Evolutionary conservation across 2,797 vertebrate genomes (phyloP).

Genomic region (Astyanax mexicanus): DNA sequence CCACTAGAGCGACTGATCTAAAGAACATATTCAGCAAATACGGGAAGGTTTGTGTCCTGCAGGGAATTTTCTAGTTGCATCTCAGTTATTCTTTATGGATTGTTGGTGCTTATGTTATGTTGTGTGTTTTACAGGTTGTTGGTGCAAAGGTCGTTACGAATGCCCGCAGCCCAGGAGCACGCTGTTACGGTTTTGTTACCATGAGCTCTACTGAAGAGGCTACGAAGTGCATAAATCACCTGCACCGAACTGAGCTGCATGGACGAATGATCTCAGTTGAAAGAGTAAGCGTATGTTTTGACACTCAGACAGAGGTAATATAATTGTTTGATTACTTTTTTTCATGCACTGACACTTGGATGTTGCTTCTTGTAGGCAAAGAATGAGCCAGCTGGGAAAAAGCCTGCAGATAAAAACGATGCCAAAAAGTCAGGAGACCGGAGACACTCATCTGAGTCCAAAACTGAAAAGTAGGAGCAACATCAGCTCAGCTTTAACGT

Average conservation of each 20-base stretch:
- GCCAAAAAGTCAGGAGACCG: conserved; percentile 82
- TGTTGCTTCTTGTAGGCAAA: conserved; percentile 83
- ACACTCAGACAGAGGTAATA: no score
- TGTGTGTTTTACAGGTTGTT: conserved; percentile 81
- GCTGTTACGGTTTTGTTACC: conserved; percentile 98
- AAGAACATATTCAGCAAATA: conserved; percentile 98
- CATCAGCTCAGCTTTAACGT: not conserved
- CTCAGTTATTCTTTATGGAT: no score
- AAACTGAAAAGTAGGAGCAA: conserved; percentile 77
- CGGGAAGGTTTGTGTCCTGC: conserved; percentile 85
- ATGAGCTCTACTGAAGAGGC: conserved; percentile 94
- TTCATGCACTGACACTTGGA: no score
- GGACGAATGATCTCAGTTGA: conserved; percentile 98
- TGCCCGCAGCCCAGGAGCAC: conserved; percentile 94
- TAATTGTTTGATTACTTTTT: no score
- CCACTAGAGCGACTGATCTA: conserved; percentile 96
- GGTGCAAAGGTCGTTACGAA: conserved; percentile 98
- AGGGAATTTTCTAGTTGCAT: no score
- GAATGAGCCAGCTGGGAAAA: conserved; percentile 95
- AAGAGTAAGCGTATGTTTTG: conserved; percentile 74
- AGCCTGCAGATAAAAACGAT: conserved; percentile 85
- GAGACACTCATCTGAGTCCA: conserved; percentile 87
- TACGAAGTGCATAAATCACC: conserved; percentile 91
- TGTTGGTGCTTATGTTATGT: not conserved
- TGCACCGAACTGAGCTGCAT: conserved; percentile 95